Evolutionary conservation across 2,888 invertebrate genomes (phyloP).

Genomic region (Chalcosyrphus nemorum): DNA sequence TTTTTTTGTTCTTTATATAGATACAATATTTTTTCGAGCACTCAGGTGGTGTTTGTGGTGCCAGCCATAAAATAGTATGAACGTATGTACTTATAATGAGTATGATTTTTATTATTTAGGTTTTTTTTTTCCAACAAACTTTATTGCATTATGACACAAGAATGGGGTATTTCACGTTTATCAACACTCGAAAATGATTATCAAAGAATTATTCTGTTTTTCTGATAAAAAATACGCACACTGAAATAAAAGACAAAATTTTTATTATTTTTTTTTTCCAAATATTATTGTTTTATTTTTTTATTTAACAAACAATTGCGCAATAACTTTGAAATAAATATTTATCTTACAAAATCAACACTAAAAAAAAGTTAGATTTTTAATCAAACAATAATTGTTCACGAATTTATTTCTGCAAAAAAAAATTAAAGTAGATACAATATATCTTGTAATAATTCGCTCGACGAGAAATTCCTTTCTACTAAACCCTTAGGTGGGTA

Average conservation of each 20-base stretch:
- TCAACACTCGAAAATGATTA: constrained; percentile 59
- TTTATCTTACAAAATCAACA: background rate
- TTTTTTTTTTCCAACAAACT: constrained; percentile 23
- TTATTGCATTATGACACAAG: constrained; percentile 48
- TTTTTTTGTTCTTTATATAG: constrained; percentile 9
- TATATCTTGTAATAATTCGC: constrained; percentile 1
- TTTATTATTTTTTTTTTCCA: background rate
- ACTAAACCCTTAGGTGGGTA: constrained; percentile 49
- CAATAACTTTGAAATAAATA: constrained; percentile 3
- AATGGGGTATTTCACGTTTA: constrained; percentile 23
- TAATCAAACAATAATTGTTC: background rate
- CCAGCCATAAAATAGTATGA: constrained; percentile 61
- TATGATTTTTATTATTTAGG: constrained; percentile 21
- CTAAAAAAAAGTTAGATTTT: background rate
- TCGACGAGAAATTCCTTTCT: constrained; percentile 39
- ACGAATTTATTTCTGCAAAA: background rate
- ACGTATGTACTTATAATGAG: constrained; percentile 20
- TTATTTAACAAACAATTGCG: background rate
- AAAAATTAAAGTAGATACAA: background rate
- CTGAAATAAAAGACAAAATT: constrained; percentile 34
- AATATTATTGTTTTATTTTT: constrained; percentile 3
- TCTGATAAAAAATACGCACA: constrained; percentile 12
- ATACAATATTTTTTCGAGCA: constrained; percentile 1
- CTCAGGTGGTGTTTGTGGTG: constrained; percentile 50
- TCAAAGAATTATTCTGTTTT: background rate